Evolutionary conservation across 2,113 vertebrate species (phyloP).

Genomic region (Dendropsophus ebraccatus): DNA sequence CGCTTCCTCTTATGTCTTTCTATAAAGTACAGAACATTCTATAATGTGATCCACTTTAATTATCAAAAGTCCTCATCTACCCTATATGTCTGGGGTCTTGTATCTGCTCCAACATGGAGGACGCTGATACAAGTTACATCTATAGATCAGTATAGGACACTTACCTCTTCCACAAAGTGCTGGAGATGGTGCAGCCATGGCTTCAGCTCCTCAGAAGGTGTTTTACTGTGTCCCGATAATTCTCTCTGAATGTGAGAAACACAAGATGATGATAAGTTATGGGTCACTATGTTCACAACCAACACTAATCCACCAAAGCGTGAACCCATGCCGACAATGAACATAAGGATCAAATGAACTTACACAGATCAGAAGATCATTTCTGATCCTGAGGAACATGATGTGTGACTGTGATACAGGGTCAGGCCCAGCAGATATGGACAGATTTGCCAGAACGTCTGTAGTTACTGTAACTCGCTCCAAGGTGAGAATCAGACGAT

Average conservation of each 20-base stretch:
- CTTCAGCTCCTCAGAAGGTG: neutral
- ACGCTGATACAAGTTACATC: neutral
- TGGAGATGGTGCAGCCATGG: constrained; percentile 23
- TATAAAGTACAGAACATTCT: neutral
- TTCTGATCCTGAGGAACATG: neutral
- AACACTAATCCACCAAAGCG: neutral
- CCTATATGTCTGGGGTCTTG: neutral
- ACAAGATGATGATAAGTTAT: neutral
- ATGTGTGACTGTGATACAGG: neutral
- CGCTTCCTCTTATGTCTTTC: no score
- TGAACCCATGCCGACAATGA: no score
- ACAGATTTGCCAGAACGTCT: neutral
- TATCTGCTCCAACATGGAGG: neutral
- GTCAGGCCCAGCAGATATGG: neutral
- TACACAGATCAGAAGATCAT: constrained; percentile 41
- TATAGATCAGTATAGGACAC: no score
- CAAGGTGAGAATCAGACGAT: constrained; percentile 24
- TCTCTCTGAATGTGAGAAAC: neutral
- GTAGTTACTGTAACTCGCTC: neutral
- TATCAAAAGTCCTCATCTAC: neutral
- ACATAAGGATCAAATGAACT: neutral
- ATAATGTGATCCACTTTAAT: neutral
- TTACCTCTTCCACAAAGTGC: neutral
- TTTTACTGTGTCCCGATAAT: neutral
- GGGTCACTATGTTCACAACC: neutral